Conservation (phyloP, 2,888 invertebrate genomes). For the Sesia bembeciformis region DNA sequence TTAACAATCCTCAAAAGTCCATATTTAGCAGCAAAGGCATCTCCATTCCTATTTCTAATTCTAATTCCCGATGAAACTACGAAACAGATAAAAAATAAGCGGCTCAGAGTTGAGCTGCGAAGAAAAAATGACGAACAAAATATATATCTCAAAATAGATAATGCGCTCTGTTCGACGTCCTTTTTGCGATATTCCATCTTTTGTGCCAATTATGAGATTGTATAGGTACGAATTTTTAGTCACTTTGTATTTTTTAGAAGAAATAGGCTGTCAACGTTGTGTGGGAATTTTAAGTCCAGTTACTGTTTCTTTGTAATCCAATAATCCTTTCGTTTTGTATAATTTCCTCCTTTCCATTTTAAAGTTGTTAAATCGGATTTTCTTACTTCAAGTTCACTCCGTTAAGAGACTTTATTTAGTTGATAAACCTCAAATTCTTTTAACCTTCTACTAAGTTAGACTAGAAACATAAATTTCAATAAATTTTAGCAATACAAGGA, state of each 20-base stretch:
- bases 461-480: no score
- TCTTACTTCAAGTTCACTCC: no score
- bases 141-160: slow-evolving; percentile 62
- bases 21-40: not conserved
- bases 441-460: no score
- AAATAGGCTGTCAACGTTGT: slow-evolving; percentile 35
- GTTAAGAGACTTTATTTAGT: no score
- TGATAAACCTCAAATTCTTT: no score
- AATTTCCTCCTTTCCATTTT: no score
- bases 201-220: slow-evolving; percentile 67
- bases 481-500: no score
- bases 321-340: no score
- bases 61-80: slow-evolving; percentile 34
- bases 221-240: slow-evolving; percentile 37
- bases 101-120: slow-evolving; percentile 34
- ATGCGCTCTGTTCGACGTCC: slow-evolving; percentile 43
- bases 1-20: no score
- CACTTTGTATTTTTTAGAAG: slow-evolving; percentile 21
- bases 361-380: no score
- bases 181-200: slow-evolving; percentile 58
- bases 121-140: slow-evolving; percentile 54
- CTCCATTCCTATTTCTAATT: slow-evolving; percentile 13
- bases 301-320: no score
- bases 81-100: slow-evolving; percentile 48
- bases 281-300: slow-evolving; percentile 34